Evolutionary conservation across 2,113 vertebrate genomes (phyloP).

Genomic region (Columba janthina): DNA sequence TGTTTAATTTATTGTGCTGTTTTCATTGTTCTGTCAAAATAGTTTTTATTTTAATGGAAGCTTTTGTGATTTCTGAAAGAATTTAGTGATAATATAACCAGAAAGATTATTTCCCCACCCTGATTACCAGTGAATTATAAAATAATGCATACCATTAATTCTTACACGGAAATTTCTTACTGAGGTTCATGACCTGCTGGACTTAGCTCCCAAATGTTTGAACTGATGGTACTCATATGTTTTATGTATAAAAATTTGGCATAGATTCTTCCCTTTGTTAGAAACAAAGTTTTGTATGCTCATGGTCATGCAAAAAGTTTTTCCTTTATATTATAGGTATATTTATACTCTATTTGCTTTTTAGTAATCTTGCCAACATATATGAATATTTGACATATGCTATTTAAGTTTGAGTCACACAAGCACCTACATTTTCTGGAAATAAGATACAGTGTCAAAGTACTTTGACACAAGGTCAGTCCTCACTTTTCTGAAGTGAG

Average conservation of each 20-base stretch:
- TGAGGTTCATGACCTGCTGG: neutral
- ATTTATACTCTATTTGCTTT: neutral
- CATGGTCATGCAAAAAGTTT: neutral
- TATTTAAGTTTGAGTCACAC: neutral
- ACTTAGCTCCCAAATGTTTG: neutral
- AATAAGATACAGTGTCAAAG: neutral
- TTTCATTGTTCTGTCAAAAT: neutral
- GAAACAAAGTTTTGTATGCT: neutral
- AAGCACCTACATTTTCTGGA: neutral
- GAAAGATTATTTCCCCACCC: neutral
- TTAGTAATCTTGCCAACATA: neutral
- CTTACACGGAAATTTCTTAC: neutral
- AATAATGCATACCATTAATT: neutral
- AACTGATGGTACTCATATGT: neutral
- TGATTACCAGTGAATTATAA: neutral
- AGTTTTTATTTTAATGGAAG: neutral
- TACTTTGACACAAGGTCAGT: neutral
- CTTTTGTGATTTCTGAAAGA: neutral
- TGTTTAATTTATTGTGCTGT: neutral
- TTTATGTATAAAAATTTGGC: neutral
- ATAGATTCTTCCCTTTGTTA: neutral
- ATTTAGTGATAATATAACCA: neutral
- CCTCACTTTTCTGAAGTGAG: neutral
- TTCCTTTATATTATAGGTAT: neutral
- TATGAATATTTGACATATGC: neutral